Evolutionary conservation across 1,140 invertebrate genomes (phyloP).

Genomic region (Drosophila santomea): DNA sequence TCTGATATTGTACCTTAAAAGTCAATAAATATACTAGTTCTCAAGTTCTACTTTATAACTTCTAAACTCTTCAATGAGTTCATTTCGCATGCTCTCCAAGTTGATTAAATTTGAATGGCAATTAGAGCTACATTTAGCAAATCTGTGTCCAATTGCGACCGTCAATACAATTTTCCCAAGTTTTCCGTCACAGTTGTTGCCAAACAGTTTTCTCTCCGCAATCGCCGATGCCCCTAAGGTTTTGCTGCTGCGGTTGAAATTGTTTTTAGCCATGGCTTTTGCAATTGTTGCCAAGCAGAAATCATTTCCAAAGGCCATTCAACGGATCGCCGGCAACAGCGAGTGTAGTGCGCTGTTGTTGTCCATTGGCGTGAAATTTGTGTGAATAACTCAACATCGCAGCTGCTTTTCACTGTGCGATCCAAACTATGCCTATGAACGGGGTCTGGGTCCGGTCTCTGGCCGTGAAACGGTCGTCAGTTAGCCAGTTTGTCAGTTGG

Average conservation of each 20-base stretch:
- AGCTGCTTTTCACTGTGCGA: constrained; percentile 67
- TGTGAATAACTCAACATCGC: constrained; percentile 66
- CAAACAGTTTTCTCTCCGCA: constrained; percentile 39
- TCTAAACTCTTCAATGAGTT: neutral
- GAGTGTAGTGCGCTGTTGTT: constrained; percentile 35
- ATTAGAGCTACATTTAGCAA: neutral
- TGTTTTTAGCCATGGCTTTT: constrained; percentile 23
- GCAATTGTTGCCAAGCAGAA: constrained; percentile 68
- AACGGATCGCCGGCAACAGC: constrained; percentile 58
- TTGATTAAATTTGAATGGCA: constrained; percentile 4
- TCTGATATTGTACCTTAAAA: too few species aligned
- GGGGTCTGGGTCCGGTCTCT: constrained; percentile 43
- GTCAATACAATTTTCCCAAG: constrained; percentile 3
- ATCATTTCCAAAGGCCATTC: constrained; percentile 70
- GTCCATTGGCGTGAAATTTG: constrained; percentile 78
- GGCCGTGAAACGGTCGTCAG: constrained; percentile 67
- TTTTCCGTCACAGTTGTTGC: constrained; percentile 37
- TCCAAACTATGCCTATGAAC: constrained; percentile 68
- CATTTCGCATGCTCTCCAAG: neutral
- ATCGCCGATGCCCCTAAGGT: constrained; percentile 27
- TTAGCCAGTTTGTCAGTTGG: constrained; percentile 12
- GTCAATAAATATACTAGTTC: too few species aligned
- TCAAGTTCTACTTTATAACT: too few species aligned
- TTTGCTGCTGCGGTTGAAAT: constrained; percentile 34
- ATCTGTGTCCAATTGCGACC: neutral